Conservation (phyloP, 2,888 invertebrate genomes). For the Coenonympha arcania region DNA sequence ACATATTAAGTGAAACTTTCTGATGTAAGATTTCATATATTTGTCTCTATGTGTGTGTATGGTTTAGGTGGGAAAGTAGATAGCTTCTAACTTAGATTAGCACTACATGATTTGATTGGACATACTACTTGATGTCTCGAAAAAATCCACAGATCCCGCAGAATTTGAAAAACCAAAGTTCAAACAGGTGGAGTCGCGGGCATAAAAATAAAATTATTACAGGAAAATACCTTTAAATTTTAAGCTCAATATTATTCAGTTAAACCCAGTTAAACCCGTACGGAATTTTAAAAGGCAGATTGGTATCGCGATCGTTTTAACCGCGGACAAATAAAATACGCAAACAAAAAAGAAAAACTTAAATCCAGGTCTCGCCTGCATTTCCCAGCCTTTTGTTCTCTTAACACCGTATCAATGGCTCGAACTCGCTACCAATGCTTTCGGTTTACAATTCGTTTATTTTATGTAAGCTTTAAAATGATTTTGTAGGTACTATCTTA, state of each 20-base stretch:
- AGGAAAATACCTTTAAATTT: neutral
- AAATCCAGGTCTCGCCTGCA: conserved; percentile 15
- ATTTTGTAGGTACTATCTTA: too few species aligned
- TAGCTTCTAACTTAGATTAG: too few species aligned
- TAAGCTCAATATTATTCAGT: conserved; percentile 15
- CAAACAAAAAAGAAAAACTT: conserved; percentile 19
- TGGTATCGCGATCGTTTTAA: conserved; percentile 26
- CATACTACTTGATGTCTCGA: too few species aligned
- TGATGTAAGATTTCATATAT: too few species aligned
- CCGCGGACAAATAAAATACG: conserved; percentile 27
- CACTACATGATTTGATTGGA: too few species aligned
- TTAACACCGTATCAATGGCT: conserved; percentile 16
- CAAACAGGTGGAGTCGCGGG: too few species aligned
- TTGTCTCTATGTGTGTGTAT: too few species aligned
- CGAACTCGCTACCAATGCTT: conserved; percentile 4
- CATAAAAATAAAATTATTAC: neutral
- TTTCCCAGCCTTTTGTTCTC: conserved; percentile 18
- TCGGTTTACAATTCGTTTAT: conserved; percentile 13
- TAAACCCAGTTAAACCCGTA: conserved; percentile 14
- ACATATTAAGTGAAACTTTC: too few species aligned
- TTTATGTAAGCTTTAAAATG: conserved; percentile 1
- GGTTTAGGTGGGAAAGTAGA: too few species aligned
- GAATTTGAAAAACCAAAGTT: too few species aligned
- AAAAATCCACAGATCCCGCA: too few species aligned
- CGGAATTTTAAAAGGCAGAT: conserved; percentile 23